These are phyloP conservation scores for Crocallis elinguaria DNA, from an alignment of 2,888 invertebrate species.

Conservation along the genomic window DNA sequence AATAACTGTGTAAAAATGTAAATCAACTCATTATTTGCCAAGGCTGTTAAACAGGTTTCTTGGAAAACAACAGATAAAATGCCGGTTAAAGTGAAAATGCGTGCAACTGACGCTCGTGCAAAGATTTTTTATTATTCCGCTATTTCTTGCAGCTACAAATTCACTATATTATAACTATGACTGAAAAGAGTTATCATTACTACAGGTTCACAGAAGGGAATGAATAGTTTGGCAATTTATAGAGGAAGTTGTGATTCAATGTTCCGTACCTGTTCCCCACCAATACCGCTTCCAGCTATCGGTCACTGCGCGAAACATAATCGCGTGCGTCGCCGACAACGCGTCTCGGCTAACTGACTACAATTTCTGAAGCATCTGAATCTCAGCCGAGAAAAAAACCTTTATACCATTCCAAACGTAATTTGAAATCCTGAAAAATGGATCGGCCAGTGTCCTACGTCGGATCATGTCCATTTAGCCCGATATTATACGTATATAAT, in stretches of 20 bases:
- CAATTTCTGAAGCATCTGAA: conserved; percentile 4
- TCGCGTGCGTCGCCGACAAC: conserved; percentile 69
- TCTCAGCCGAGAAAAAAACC: conserved; percentile 42
- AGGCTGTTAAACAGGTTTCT: conserved; percentile 14
- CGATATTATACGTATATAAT: no score
- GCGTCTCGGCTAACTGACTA: conserved; percentile 72
- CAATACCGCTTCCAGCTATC: conserved; percentile 80
- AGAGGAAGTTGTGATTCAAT: conserved; percentile 70
- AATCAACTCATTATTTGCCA: no score
- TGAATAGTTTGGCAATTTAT: conserved; percentile 56
- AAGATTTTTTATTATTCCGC: conserved; percentile 12
- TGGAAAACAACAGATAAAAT: background rate
- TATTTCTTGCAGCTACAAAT: background rate
- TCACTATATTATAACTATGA: conserved; percentile 13
- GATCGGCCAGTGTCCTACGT: conserved; percentile 2
- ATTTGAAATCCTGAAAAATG: conserved; percentile 44
- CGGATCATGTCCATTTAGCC: no score
- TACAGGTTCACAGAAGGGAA: conserved; percentile 39
- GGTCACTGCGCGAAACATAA: conserved; percentile 76
- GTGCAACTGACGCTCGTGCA: background rate
- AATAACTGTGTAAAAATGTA: no score
- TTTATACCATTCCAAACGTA: conserved; percentile 41
- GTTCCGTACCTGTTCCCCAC: conserved; percentile 83
- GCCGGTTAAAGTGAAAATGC: background rate
- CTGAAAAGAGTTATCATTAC: conserved; percentile 33